Conservation (phyloP, 1,140 invertebrate species). For the Cephus cinctus region DNA sequence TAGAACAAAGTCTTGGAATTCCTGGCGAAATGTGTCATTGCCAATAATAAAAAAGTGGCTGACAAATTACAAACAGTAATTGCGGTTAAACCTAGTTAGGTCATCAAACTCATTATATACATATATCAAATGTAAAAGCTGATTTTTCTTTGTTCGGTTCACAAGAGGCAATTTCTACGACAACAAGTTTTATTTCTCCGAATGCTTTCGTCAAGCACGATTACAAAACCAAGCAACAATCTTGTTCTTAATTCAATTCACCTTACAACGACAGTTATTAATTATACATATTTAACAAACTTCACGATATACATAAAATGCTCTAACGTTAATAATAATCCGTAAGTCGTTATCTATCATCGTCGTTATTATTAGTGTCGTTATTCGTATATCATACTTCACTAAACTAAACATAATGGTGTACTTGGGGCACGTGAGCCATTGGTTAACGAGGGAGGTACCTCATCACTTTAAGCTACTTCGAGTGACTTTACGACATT, state of each 20-base stretch:
- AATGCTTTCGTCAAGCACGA: constrained; percentile 51
- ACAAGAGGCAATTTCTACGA: constrained; percentile 37
- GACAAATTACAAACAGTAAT: constrained; percentile 23
- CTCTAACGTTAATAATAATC: constrained; percentile 40
- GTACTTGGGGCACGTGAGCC: too few relatives aligned
- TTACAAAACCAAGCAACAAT: constrained; percentile 58
- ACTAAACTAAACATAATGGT: too few relatives aligned
- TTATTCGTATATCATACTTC: not conserved
- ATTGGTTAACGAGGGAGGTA: too few relatives aligned
- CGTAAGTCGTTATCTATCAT: constrained; percentile 17
- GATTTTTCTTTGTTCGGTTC: too few relatives aligned
- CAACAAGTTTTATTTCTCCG: constrained; percentile 51
- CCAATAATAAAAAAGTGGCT: constrained; percentile 13
- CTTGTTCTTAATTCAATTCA: constrained; percentile 31
- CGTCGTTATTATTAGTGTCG: not conserved
- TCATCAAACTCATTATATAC: too few relatives aligned
- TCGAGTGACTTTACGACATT: too few relatives aligned
- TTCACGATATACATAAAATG: constrained; percentile 32
- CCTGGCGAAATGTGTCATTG: constrained; percentile 35
- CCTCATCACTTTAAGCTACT: too few relatives aligned
- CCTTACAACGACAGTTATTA: constrained; percentile 31
- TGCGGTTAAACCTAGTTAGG: too few relatives aligned
- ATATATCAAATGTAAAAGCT: too few relatives aligned
- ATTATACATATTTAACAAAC: constrained; percentile 50
- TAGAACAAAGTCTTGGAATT: constrained; percentile 36